Evolutionary conservation across 2,888 invertebrate species (phyloP).

Genomic region (Balanococcus diminutus): DNA sequence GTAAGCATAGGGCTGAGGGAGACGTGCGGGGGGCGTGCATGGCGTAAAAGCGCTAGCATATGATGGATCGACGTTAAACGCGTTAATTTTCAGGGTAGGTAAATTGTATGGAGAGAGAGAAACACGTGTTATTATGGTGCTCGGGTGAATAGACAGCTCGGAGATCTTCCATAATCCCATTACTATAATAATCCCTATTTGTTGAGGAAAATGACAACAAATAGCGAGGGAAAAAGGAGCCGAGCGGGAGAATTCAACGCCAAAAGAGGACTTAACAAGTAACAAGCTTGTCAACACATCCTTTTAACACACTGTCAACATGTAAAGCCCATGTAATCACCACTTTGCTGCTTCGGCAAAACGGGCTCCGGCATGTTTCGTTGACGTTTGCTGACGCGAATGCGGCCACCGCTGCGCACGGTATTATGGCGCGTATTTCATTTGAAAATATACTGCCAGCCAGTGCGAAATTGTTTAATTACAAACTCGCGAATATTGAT

Average conservation of each 20-base stretch:
- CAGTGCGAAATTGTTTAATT: slow-evolving; percentile 33
- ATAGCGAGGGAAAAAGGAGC: slow-evolving; percentile 15
- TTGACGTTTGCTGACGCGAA: neutral
- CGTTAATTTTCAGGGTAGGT: slow-evolving; percentile 49
- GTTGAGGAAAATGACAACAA: slow-evolving; percentile 47
- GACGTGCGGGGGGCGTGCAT: no score
- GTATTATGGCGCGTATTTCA: slow-evolving; percentile 9
- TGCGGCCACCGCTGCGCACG: neutral
- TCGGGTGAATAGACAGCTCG: slow-evolving; percentile 41
- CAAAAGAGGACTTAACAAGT: slow-evolving; percentile 51
- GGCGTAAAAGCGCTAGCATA: slow-evolving; percentile 7
- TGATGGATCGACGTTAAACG: slow-evolving; percentile 50
- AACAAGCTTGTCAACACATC: slow-evolving; percentile 55
- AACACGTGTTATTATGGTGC: slow-evolving; percentile 20
- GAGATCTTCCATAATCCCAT: slow-evolving; percentile 53
- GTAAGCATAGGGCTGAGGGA: neutral
- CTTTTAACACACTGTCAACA: slow-evolving; percentile 52
- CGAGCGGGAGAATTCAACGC: slow-evolving; percentile 26
- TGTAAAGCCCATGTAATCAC: slow-evolving; percentile 51
- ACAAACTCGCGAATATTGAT: slow-evolving; percentile 14
- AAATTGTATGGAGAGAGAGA: slow-evolving; percentile 37
- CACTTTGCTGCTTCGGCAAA: slow-evolving; percentile 51
- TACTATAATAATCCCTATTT: slow-evolving; percentile 53
- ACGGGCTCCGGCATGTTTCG: slow-evolving; percentile 39
- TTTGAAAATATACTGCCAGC: slow-evolving; percentile 12